Base-by-base conservation (phyloP, 2,797 vertebrate species). In the Gymnopithys bicolor region DNA sequence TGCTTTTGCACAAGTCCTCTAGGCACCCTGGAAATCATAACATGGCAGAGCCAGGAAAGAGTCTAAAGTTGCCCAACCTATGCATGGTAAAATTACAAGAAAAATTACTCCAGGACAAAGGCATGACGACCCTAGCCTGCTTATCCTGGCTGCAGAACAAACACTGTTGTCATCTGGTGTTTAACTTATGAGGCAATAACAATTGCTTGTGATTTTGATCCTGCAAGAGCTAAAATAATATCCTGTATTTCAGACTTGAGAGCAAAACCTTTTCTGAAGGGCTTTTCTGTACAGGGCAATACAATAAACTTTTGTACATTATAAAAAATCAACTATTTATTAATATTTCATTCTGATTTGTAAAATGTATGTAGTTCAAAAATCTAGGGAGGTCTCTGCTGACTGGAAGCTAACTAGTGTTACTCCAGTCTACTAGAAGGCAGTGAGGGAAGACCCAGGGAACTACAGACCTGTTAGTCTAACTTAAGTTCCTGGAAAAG, bases 61-160 rank as follows among this genome's bases (percentile, higher is more conserved):
- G 48, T 62, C 82, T 91, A 59, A 86, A 60, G 56, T 90, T 95
- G 91, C 92, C 79, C 89, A 96, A 83, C 69, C 73, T 95, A 49
- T 77, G 87, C 93, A 95, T 51, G 59, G 75, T 95, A 96, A 97
- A 97, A 96, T 91, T 66, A 96, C 88, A 96, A 96, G 87, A 95
- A 96, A 95, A 95, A 95, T 95, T 81, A 93, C 91, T 91, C 62
- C 2, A n/a, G 76, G 75, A 84, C 86, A 89, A 68, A 97, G 96
- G 97, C 97, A 79, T 97, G 93, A 97, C 82, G 96, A 98, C 97
- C 95, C 96, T 86, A 69, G 90, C 90, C 88, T 96, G 90, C 93
- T 94, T 95, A 88, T 81, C 73, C 93, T 96, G 96, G 97, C 96
- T 87, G 92, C 77, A 81, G 97, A 97, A 95, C 96, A 97, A 94